These are phyloP conservation scores for Agriopis marginaria DNA, from an alignment of 2,888 invertebrate genomes.

Conservation along the genomic window DNA sequence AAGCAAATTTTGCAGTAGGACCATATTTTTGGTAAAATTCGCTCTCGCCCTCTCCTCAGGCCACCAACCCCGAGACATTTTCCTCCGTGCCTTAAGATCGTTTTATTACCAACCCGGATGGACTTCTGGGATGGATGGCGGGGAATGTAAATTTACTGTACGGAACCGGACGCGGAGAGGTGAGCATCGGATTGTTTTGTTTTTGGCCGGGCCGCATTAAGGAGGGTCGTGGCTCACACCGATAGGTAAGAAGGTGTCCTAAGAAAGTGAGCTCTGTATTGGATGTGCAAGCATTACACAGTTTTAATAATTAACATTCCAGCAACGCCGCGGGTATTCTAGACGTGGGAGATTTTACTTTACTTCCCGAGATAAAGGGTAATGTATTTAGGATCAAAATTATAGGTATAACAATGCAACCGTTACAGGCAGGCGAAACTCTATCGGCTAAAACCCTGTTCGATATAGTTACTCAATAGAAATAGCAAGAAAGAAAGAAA, in stretches of 20 bases:
- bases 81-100: constrained; percentile 82
- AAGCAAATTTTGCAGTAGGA: not conserved
- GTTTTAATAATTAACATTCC: too few relatives aligned
- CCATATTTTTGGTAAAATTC: constrained; percentile 26
- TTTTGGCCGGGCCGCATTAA: constrained; percentile 79
- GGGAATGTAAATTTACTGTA: constrained; percentile 85
- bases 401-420: too few relatives aligned
- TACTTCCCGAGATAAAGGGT: too few relatives aligned
- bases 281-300: too few relatives aligned
- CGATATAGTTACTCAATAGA: too few relatives aligned
- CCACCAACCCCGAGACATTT: constrained; percentile 73
- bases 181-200: constrained; percentile 85
- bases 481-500: too few relatives aligned
- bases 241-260: constrained; percentile 40
- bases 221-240: constrained; percentile 61
- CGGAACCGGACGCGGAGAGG: constrained; percentile 83
- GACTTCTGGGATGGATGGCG: constrained; percentile 84
- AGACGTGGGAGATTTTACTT: too few relatives aligned
- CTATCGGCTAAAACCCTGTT: too few relatives aligned
- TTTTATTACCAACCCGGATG: constrained; percentile 85
- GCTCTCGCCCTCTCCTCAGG: constrained; percentile 47
- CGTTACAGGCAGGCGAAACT: too few relatives aligned
- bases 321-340: too few relatives aligned
- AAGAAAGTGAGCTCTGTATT: not conserved
- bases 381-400: too few relatives aligned